A percentile compares a stretch with the other conserved stretches of the same genome.
Evolutionary conservation across 2,113 vertebrate species (phyloP).

Genomic region (Alligator sinensis): DNA sequence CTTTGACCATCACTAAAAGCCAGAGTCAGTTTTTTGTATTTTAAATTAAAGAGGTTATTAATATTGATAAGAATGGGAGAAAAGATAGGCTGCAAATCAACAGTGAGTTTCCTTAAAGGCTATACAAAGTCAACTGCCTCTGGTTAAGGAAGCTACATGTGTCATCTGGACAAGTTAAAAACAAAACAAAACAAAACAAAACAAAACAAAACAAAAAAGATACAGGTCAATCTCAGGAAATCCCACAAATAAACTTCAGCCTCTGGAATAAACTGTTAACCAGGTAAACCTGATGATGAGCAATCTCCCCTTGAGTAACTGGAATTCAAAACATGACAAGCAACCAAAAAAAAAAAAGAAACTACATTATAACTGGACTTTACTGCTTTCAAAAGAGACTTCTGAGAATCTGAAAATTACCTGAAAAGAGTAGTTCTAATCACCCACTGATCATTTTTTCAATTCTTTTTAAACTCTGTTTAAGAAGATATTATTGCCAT

Average conservation of each 20-base stretch:
- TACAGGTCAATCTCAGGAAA: background rate
- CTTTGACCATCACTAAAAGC: background rate
- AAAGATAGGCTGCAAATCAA: background rate
- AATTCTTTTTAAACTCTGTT: background rate
- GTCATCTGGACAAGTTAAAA: background rate
- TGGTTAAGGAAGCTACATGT: background rate
- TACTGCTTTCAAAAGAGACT: background rate
- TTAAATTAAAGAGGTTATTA: background rate
- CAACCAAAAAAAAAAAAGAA: rapidly evolving
- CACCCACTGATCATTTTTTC: background rate
- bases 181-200: background rate
- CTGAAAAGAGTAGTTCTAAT: background rate
- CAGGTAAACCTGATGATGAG: background rate
- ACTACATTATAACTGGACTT: background rate
- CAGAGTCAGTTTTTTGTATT: background rate
- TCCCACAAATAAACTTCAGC: background rate
- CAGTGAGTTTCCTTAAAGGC: background rate
- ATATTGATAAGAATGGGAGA: background rate
- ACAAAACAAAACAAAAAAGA: background rate
- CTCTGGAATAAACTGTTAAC: background rate
- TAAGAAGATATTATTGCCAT: background rate
- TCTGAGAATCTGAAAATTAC: background rate
- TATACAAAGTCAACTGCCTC: background rate
- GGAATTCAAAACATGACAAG: background rate
- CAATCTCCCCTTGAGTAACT: background rate